Evolutionary conservation across 2,888 invertebrate genomes (phyloP).

Genomic region (Slavum lentiscoides): DNA sequence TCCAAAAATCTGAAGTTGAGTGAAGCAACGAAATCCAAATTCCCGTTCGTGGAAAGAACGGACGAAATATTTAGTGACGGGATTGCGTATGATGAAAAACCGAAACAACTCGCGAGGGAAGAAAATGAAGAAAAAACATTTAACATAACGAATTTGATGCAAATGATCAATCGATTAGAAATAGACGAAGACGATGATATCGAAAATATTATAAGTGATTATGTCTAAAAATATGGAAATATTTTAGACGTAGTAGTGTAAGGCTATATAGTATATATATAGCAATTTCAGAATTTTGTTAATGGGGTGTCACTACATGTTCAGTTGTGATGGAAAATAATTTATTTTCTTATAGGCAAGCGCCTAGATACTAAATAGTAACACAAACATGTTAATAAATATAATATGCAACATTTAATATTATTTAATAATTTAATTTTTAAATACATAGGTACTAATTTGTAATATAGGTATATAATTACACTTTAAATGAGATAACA

Average conservation of each 20-base stretch:
- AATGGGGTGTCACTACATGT: no score
- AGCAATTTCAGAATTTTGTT: no score
- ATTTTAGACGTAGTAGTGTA: neutral
- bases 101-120: neutral
- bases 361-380: no score
- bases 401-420: neutral
- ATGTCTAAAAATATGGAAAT: neutral
- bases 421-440: neutral
- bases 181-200: conserved; percentile 27
- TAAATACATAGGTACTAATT: no score
- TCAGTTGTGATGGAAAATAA: neutral
- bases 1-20: conserved; percentile 57
- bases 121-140: conserved; percentile 10
- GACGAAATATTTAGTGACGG: conserved; percentile 39
- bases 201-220: conserved; percentile 28
- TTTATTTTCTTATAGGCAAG: no score
- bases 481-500: neutral
- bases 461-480: neutral
- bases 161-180: conserved; percentile 23
- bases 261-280: no score
- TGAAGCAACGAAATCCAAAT: conserved; percentile 12
- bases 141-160: conserved; percentile 21
- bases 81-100: conserved; percentile 26
- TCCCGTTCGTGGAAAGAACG: conserved; percentile 34
- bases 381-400: no score